Evolutionary conservation across 2,797 vertebrate genomes (phyloP).

Genomic region (Microctenopoma stevenorrisi): DNA sequence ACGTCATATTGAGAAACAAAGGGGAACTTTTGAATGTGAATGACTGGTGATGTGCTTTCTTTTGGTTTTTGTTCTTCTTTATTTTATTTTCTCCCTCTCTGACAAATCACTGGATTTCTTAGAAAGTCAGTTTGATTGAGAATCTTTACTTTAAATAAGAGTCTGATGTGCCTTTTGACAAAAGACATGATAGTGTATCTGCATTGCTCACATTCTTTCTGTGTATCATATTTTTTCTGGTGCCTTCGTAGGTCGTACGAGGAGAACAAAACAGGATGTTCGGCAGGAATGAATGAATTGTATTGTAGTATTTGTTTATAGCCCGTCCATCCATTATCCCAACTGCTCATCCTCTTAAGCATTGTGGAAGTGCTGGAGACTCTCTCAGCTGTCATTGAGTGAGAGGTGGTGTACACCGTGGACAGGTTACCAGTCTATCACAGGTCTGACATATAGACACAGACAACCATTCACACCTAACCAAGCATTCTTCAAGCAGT

Average conservation of each 20-base stretch:
- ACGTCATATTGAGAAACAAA: conserved; percentile 11
- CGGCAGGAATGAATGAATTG: conserved; percentile 45
- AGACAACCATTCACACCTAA: too few relatives aligned
- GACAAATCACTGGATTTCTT: not conserved
- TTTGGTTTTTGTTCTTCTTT: conserved; percentile 45
- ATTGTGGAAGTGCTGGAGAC: too few relatives aligned
- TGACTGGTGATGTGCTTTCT: not conserved
- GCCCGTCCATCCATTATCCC: conserved; percentile 11
- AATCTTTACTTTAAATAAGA: conserved; percentile 4
- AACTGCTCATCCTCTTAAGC: too few relatives aligned
- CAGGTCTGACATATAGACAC: too few relatives aligned
- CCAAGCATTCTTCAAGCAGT: too few relatives aligned
- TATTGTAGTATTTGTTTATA: conserved; percentile 61
- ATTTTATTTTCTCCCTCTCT: not conserved
- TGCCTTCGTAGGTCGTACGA: conserved; percentile 61
- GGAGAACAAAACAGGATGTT: conserved; percentile 81
- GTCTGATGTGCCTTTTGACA: conserved; percentile 52
- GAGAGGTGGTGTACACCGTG: too few relatives aligned
- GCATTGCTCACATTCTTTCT: conserved; percentile 79
- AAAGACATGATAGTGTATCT: conserved; percentile 73
- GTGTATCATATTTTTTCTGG: conserved; percentile 62
- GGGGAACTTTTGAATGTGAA: conserved; percentile 10
- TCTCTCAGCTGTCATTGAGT: too few relatives aligned
- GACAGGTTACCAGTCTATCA: too few relatives aligned
- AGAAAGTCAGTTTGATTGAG: not conserved